phyloP scores from a whole-genome alignment of 2,113 vertebrate species.

The Spea multiplicata region DNA sequence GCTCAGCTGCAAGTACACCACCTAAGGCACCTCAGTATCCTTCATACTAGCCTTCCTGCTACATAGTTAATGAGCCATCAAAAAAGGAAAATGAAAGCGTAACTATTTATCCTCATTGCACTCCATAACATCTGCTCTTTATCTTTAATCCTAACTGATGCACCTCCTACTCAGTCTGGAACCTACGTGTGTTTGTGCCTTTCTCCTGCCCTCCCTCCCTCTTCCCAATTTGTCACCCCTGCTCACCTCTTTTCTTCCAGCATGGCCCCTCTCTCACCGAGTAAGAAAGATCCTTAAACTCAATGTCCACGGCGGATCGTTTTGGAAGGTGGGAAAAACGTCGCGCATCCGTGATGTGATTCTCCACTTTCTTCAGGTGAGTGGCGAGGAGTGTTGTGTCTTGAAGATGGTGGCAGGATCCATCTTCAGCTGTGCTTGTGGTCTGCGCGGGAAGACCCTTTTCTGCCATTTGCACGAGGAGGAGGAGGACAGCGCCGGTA shows the following conservation, averaged over 20 bases:
- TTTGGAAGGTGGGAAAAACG: constrained; percentile 94
- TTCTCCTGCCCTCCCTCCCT: background rate
- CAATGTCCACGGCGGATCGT: constrained; percentile 89
- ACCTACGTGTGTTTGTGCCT: too few species aligned
- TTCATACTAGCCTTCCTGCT: too few species aligned
- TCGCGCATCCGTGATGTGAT: constrained; percentile 96
- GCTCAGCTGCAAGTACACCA: too few species aligned
- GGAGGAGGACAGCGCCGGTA: background rate
- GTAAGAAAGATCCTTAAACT: constrained; percentile 92
- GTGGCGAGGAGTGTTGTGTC: constrained; percentile 84
- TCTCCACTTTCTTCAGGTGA: constrained; percentile 98
- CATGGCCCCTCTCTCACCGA: constrained; percentile 92
- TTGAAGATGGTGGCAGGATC: constrained; percentile 60
- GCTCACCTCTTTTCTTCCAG: constrained; percentile 89
- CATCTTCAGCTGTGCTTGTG: constrained; percentile 87
- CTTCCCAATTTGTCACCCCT: background rate
- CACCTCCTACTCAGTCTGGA: too few species aligned
- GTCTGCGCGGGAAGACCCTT: constrained; percentile 72
- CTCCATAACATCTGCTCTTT: too few species aligned
- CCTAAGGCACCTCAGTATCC: too few species aligned
- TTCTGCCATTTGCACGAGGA: constrained; percentile 73
- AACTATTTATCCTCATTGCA: too few species aligned
- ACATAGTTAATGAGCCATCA: too few species aligned
- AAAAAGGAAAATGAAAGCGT: too few species aligned
- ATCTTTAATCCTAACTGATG: too few species aligned